These are phyloP conservation scores for Drosophila seguyi DNA, from an alignment of 1,140 invertebrate genomes.

Conservation along the genomic window DNA sequence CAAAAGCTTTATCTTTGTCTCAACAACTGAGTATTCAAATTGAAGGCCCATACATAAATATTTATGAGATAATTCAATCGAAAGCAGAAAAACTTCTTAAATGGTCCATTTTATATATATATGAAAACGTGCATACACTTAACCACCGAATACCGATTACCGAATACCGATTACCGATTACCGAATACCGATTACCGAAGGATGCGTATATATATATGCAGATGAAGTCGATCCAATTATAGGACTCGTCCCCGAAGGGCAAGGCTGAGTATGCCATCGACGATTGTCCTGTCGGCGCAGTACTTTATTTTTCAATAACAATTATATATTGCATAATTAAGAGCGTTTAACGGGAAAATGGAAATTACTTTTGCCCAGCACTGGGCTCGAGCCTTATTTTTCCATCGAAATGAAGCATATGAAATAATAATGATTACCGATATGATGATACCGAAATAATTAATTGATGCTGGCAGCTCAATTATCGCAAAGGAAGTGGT, in stretches of 20 bases:
- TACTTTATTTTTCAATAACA: constrained; percentile 72
- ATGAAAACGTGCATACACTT: constrained; percentile 62
- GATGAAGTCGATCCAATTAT: constrained; percentile 44
- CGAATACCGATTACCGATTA: constrained; percentile 55
- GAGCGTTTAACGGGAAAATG: constrained; percentile 39
- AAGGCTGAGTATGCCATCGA: constrained; percentile 10
- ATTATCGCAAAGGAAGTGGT: constrained; percentile 27
- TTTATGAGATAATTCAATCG: constrained; percentile 25
- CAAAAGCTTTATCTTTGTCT: constrained; percentile 72
- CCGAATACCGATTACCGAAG: constrained; percentile 54
- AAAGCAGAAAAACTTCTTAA: constrained; percentile 56
- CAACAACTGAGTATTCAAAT: constrained; percentile 37
- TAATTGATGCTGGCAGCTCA: constrained; percentile 40
- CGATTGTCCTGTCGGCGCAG: constrained; percentile 25
- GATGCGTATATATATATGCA: constrained; percentile 6
- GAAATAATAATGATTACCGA: constrained; percentile 32
- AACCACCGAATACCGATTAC: constrained; percentile 71
- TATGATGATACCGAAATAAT: constrained; percentile 38
- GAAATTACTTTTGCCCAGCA: constrained; percentile 40
- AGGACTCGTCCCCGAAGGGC: constrained; percentile 30
- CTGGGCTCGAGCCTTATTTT: constrained; percentile 37
- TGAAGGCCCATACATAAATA: constrained; percentile 33
- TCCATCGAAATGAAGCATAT: constrained; percentile 43
- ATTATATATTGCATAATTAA: constrained; percentile 60
- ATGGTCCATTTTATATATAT: constrained; percentile 80